Evolutionary conservation across 1,140 invertebrate genomes (phyloP).

Genomic region (Aplysia californica): DNA sequence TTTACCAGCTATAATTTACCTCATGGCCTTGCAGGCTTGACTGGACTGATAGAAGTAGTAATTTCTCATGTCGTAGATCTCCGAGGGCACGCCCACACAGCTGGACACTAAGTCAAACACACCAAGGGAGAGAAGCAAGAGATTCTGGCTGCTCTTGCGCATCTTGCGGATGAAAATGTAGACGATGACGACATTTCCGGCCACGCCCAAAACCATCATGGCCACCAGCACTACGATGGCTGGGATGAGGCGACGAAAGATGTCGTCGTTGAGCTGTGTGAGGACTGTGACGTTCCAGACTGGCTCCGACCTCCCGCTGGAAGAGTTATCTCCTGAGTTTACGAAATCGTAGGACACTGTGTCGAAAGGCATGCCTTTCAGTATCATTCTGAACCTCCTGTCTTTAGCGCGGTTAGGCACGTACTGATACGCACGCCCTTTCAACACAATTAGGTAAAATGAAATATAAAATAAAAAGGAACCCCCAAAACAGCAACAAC

Average conservation of each 20-base stretch:
- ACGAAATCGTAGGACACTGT: too few species aligned
- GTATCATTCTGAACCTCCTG: too few species aligned
- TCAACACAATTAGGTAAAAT: too few species aligned
- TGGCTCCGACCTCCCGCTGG: too few species aligned
- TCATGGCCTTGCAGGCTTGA: background rate
- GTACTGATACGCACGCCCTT: too few species aligned
- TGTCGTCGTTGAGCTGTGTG: background rate
- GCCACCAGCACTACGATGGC: slow-evolving; percentile 27
- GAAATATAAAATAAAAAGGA: too few species aligned
- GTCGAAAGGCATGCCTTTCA: too few species aligned
- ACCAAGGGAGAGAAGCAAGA: slow-evolving; percentile 38
- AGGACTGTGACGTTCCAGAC: background rate
- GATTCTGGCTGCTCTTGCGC: slow-evolving; percentile 27
- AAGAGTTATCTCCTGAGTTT: too few species aligned
- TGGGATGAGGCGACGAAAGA: background rate
- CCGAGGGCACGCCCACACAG: slow-evolving; percentile 34
- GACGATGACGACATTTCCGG: slow-evolving; percentile 40
- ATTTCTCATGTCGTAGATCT: slow-evolving; percentile 35
- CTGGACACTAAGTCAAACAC: slow-evolving; percentile 37
- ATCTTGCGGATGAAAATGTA: slow-evolving; percentile 31
- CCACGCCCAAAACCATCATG: slow-evolving; percentile 35
- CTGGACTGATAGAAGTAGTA: background rate
- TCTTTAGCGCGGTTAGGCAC: too few species aligned
- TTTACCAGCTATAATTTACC: too few species aligned
- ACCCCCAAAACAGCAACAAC: too few species aligned